Percentiles rank a stretch among this genome's conserved stretches.
Evolutionary conservation across 2,797 vertebrate species (phyloP).

Genomic region (Poliocrania exsul): DNA sequence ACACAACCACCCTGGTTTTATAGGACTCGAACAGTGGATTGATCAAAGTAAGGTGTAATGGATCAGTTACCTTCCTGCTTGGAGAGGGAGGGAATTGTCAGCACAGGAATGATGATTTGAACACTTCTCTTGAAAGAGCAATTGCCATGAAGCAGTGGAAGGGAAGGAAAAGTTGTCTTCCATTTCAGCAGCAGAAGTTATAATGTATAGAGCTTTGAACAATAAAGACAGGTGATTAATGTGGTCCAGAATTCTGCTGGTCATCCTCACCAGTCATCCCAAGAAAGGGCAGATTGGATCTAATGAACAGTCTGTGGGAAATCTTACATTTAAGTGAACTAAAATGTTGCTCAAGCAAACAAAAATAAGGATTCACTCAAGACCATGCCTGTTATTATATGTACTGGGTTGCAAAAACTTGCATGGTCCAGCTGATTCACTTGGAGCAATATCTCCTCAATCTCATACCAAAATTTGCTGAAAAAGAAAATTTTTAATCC

Average conservation of each 20-base stretch:
- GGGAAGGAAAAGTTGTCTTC: neutral
- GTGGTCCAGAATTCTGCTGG: neutral
- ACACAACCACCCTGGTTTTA: neutral
- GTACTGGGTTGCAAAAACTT: neutral
- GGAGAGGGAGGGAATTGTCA: neutral
- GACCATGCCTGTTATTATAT: neutral
- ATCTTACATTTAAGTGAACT: neutral
- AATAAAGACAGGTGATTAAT: neutral
- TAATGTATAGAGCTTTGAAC: rapidly evolving
- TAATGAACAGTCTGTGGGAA: neutral
- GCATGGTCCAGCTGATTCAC: neutral
- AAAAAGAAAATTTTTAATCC: rapidly evolving
- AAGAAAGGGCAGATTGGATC: neutral
- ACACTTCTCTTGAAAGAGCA: neutral
- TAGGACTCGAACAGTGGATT: neutral
- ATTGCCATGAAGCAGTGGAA: neutral
- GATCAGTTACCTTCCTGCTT: neutral
- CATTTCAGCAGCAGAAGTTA: neutral
- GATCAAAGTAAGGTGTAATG: neutral
- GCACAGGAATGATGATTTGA: neutral
- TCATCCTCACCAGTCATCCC: neutral
- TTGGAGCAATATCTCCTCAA: neutral
- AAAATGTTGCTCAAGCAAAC: neutral
- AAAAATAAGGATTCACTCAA: neutral
- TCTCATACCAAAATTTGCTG: neutral